Conservation (phyloP, 64 coral and sea anemone genomes). For the Catalaphyllia jardinei region DNA sequence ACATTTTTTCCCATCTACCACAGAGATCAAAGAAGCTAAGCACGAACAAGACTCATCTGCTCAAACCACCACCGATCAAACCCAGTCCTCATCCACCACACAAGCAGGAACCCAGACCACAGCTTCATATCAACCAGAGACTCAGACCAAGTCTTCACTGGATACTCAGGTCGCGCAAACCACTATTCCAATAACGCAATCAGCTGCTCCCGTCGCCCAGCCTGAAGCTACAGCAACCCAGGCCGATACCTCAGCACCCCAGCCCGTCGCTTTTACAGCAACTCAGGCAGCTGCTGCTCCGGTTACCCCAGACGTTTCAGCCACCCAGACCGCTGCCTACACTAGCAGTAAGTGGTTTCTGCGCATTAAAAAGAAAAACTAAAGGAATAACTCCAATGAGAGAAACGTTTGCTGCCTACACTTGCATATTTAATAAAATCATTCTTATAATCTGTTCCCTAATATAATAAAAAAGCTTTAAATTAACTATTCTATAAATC, state of each 20-base stretch:
- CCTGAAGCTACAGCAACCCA: background rate
- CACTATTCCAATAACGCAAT: background rate
- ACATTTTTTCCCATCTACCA: background rate
- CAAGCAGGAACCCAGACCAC: background rate
- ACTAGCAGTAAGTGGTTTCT: background rate
- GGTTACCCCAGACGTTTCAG: background rate
- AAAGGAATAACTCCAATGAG: too few relatives aligned
- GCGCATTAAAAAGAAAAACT: too few relatives aligned
- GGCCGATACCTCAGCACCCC: background rate
- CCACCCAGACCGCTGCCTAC: background rate
- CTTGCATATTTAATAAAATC: background rate
- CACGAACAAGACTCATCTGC: background rate
- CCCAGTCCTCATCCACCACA: background rate
- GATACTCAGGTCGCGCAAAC: background rate
- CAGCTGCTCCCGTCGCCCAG: background rate
- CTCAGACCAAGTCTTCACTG: background rate
- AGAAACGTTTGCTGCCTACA: too few relatives aligned
- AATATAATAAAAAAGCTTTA: background rate
- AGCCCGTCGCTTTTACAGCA: background rate
- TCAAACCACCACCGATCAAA: slow-evolving; percentile 11
- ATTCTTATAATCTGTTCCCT: background rate
- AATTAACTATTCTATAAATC: too few relatives aligned
- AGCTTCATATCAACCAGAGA: background rate
- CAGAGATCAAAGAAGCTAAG: background rate
- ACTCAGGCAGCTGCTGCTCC: background rate